Percentiles rank a stretch among this genome's conserved stretches.
These are phyloP conservation scores for Gobius niger DNA, from an alignment of 2,113 vertebrate species.

Conservation along the genomic window DNA sequence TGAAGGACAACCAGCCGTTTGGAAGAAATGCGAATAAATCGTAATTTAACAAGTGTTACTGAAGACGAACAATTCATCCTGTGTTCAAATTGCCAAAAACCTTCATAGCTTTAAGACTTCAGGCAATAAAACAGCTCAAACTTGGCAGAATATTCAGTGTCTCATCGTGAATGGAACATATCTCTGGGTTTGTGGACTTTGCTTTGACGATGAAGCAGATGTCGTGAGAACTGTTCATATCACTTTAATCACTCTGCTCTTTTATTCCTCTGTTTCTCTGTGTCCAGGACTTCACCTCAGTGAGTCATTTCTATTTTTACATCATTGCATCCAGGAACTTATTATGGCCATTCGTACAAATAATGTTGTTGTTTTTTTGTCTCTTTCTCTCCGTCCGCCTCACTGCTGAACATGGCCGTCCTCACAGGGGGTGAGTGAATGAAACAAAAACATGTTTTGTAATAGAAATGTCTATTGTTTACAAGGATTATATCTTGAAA, in stretches of 20 bases:
- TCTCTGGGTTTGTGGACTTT: background rate
- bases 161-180: too few species aligned
- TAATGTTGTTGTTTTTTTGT: background rate
- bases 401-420: constrained; percentile 18
- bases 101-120: too few species aligned
- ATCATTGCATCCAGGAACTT: background rate
- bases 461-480: too few species aligned
- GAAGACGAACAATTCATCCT: too few species aligned
- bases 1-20: background rate
- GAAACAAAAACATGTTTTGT: too few species aligned
- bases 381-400: background rate
- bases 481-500: too few species aligned
- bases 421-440: constrained; percentile 71
- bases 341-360: background rate
- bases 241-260: constrained; percentile 14
- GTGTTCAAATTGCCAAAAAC: too few species aligned
- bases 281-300: constrained; percentile 79
- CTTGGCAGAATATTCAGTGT: too few species aligned
- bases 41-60: background rate
- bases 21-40: background rate
- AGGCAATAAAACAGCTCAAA: too few species aligned
- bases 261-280: constrained; percentile 1
- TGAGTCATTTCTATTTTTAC: constrained; percentile 63
- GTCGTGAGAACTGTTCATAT: background rate
- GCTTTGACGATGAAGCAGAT: background rate